Evolutionary conservation across 2,888 invertebrate species (phyloP).

Genomic region (Campopleginae sp.): DNA sequence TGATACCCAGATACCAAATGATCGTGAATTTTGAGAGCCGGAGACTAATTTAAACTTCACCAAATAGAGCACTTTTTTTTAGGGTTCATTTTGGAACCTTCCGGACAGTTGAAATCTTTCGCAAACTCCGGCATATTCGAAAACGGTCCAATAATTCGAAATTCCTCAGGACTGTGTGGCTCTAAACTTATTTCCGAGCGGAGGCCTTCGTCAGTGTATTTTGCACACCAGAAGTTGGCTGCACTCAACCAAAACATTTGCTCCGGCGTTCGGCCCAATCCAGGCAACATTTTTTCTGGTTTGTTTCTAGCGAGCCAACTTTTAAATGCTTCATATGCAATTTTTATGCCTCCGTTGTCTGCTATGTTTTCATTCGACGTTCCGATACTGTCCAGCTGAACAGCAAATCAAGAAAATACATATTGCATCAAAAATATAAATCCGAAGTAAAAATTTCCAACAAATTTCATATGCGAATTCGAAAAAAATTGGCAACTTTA

Average conservation of each 20-base stretch:
- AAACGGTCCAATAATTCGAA: conserved; percentile 87
- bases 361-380: conserved; percentile 98
- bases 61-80: neutral
- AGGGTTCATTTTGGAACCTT: neutral
- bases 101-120: neutral
- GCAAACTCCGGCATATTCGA: conserved; percentile 86
- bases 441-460: too few species aligned
- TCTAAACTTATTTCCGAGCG: conserved; percentile 89
- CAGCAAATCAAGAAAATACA: conserved; percentile 85
- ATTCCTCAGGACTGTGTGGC: conserved; percentile 89
- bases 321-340: conserved; percentile 93
- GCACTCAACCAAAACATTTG: conserved; percentile 88
- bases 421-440: conserved; percentile 75
- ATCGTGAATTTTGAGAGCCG: too few species aligned
- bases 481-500: too few species aligned
- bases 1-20: too few species aligned
- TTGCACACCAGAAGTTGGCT: conserved; percentile 82
- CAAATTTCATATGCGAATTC: too few species aligned
- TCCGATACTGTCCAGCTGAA: conserved; percentile 86
- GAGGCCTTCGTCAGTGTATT: neutral
- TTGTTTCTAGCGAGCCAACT: conserved; percentile 90
- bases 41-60: neutral
- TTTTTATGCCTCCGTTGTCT: conserved; percentile 96
- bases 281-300: conserved; percentile 89
- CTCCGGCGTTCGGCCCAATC: conserved; percentile 88